phyloP scores from a whole-genome alignment of 2,113 vertebrate genomes.

The Lutjanus erythropterus region DNA sequence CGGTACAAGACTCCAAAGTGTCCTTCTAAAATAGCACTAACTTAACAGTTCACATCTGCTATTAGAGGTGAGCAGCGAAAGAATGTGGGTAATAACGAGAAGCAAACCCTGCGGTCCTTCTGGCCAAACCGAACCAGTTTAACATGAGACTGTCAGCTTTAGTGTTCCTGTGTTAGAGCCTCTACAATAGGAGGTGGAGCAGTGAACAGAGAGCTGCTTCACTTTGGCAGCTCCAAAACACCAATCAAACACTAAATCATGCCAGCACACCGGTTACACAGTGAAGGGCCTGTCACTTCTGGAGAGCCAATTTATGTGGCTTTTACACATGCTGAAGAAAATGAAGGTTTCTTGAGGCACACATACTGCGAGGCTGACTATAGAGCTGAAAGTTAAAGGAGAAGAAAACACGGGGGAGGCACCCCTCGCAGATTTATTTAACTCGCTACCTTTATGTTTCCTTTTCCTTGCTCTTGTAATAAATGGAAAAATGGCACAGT shows the following conservation, averaged over 20 bases:
- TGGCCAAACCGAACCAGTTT: conserved; percentile 32
- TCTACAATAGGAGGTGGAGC: conserved; percentile 59
- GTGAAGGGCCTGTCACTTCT: conserved; percentile 56
- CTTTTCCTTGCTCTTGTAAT: conserved; percentile 22
- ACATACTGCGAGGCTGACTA: conserved; percentile 37
- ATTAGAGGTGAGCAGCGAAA: conserved; percentile 15
- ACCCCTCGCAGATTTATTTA: conserved; percentile 41
- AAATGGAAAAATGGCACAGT: not conserved
- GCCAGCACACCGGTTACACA: conserved; percentile 47
- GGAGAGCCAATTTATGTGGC: conserved; percentile 50
- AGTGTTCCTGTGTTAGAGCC: conserved; percentile 76
- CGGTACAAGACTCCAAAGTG: conserved; percentile 12
- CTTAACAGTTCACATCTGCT: conserved; percentile 30
- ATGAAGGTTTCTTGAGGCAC: conserved; percentile 34
- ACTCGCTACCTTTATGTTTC: conserved; percentile 32
- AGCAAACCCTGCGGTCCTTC: conserved; percentile 3
- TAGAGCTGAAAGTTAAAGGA: conserved; percentile 34
- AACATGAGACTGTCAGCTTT: conserved; percentile 70
- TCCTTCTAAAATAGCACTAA: conserved; percentile 26
- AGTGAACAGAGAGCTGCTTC: conserved; percentile 48
- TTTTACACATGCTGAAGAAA: conserved; percentile 59
- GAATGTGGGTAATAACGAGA: conserved; percentile 17
- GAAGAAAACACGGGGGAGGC: conserved; percentile 17
- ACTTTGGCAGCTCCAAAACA: conserved; percentile 51
- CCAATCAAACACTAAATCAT: conserved; percentile 59